These are phyloP conservation scores for Chelon labrosus DNA, from an alignment of 2,797 vertebrate genomes.

Conservation along the genomic window DNA sequence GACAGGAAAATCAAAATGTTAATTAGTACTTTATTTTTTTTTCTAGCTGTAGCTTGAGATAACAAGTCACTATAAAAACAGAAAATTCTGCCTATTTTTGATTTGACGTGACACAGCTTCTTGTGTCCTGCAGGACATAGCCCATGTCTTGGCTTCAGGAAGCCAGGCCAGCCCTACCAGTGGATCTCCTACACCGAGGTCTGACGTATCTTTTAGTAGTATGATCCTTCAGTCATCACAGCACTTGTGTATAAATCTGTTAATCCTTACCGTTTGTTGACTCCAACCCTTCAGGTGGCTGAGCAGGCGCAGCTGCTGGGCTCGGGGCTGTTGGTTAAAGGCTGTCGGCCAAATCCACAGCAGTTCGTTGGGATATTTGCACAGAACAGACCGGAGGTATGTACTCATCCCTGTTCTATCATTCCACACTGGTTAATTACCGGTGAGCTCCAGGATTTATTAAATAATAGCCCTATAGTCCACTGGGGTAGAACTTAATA, in stretches of 20 bases:
- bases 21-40: too few species aligned
- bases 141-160: constrained; percentile 85
- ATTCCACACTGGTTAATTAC: neutral
- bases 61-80: too few species aligned
- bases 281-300: constrained; percentile 76
- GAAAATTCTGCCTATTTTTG: too few species aligned
- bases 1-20: too few species aligned
- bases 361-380: constrained; percentile 86
- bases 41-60: too few species aligned
- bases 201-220: constrained; percentile 11
- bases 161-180: constrained; percentile 83
- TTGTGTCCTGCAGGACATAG: constrained; percentile 71
- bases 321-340: constrained; percentile 84
- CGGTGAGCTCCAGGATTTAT: neutral
- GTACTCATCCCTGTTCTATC: neutral
- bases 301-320: constrained; percentile 83
- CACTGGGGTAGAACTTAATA: neutral
- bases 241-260: neutral
- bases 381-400: constrained; percentile 88
- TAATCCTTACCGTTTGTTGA: constrained; percentile 22
- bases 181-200: constrained; percentile 88
- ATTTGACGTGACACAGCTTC: neutral
- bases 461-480: neutral
- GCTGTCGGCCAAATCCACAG: constrained; percentile 81
- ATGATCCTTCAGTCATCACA: neutral